Conservation (phyloP, 2,888 invertebrate genomes). For the Branchipolynoe longqiensis region DNA sequence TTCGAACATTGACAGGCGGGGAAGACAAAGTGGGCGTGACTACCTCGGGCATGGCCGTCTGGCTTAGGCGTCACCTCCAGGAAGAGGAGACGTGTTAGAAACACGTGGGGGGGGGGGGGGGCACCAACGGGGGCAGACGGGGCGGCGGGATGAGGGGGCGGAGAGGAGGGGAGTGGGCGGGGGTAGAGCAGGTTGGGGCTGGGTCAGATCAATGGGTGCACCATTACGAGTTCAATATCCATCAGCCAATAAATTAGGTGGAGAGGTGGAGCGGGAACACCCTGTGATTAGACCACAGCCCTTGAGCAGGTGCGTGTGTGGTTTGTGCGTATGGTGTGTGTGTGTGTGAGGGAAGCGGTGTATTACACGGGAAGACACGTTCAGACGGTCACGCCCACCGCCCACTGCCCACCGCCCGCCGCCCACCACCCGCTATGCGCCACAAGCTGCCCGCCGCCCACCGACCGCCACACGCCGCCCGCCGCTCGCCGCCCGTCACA, state of each 20-base stretch:
- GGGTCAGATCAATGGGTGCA: background rate
- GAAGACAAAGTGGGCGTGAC: conserved; percentile 24
- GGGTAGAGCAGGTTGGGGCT: too few relatives aligned
- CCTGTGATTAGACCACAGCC: conserved; percentile 11
- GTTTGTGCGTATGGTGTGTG: too few relatives aligned
- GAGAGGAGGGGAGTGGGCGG: too few relatives aligned
- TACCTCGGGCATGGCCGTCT: background rate
- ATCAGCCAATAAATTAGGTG: conserved; percentile 11
- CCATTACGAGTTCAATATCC: conserved; percentile 22
- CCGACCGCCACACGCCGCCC: too few relatives aligned
- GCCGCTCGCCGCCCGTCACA: background rate
- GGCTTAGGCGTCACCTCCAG: background rate
- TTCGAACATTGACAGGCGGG: background rate
- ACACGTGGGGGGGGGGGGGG: background rate
- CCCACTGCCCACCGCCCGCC: too few relatives aligned
- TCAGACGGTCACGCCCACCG: too few relatives aligned
- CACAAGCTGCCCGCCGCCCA: too few relatives aligned
- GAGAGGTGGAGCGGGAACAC: background rate
- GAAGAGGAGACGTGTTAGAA: background rate
- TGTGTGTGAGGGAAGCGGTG: too few relatives aligned
- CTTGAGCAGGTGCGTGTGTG: too few relatives aligned
- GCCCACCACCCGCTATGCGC: too few relatives aligned
- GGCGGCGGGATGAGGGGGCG: background rate
- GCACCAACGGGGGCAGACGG: background rate
- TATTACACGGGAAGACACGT: too few relatives aligned